phyloP scores from a whole-genome alignment of 2,888 invertebrate genomes.

The Tyria jacobaeae region DNA sequence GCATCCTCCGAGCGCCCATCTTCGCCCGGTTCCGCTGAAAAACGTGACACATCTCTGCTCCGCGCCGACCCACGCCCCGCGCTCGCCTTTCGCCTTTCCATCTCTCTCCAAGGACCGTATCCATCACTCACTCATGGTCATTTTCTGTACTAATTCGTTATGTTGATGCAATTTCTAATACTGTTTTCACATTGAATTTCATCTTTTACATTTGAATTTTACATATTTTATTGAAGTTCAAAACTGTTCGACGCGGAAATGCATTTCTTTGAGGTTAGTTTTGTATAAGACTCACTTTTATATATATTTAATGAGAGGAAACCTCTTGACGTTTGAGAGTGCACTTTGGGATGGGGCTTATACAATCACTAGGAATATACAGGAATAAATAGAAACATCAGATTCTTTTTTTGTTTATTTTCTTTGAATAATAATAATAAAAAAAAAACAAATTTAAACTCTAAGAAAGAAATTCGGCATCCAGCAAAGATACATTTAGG shows the following conservation, averaged over 20 bases:
- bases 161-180: slow-evolving; percentile 56
- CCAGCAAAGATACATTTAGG: slow-evolving; percentile 68
- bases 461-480: slow-evolving; percentile 80
- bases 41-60: slow-evolving; percentile 78
- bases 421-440: slow-evolving; percentile 82
- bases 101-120: slow-evolving; percentile 54
- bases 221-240: background rate
- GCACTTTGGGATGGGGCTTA: background rate
- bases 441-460: slow-evolving; percentile 81
- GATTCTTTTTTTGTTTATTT: slow-evolving; percentile 72
- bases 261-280: background rate
- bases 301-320: background rate
- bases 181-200: slow-evolving; percentile 29
- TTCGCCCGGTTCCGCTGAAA: slow-evolving; percentile 75
- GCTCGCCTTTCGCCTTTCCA: slow-evolving; percentile 44
- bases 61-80: slow-evolving; percentile 55
- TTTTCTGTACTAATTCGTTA: slow-evolving; percentile 67
- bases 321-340: background rate
- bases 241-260: background rate
- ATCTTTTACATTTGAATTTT: slow-evolving; percentile 21
- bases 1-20: slow-evolving; percentile 81
- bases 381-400: slow-evolving; percentile 49
- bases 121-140: slow-evolving; percentile 65
- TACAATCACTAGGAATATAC: background rate
- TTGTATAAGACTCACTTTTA: background rate